These are phyloP conservation scores for Teleiodes luculella DNA, from an alignment of 2,888 invertebrate genomes.

Conservation along the genomic window DNA sequence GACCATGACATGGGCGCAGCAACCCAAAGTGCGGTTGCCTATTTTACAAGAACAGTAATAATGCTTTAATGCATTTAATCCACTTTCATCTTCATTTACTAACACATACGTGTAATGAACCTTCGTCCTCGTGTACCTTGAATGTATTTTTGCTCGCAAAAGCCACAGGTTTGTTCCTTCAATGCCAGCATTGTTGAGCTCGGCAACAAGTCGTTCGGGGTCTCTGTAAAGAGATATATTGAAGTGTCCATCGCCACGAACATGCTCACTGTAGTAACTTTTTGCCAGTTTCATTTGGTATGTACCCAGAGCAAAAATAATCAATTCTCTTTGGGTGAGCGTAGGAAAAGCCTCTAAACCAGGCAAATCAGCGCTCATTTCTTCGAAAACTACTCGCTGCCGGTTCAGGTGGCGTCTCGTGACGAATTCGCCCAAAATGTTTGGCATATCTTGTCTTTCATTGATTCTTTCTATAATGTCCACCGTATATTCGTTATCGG, in stretches of 20 bases:
- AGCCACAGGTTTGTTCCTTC: neutral
- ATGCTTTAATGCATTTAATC: neutral
- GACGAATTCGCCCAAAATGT: neutral
- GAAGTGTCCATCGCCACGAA: neutral
- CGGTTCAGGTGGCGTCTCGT: neutral
- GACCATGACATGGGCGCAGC: neutral
- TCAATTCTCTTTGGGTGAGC: neutral
- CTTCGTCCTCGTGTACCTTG: neutral
- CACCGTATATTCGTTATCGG: no score
- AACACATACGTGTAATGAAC: neutral
- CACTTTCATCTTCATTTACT: neutral
- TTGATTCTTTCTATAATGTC: neutral
- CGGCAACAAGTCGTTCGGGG: neutral
- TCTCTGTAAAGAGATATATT: neutral
- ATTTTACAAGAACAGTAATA: neutral
- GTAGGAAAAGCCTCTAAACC: neutral
- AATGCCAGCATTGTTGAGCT: neutral
- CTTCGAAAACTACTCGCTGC: neutral
- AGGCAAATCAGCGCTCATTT: neutral
- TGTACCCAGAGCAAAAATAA: neutral
- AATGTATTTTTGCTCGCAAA: neutral
- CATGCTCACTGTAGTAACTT: neutral
- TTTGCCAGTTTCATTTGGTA: neutral
- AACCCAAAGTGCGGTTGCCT: neutral
- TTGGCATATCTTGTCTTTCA: neutral